Percentiles rank a stretch among this genome's conserved stretches.
Evolutionary conservation across 2,888 invertebrate species (phyloP).

Genomic region (Metallyticus violacea): DNA sequence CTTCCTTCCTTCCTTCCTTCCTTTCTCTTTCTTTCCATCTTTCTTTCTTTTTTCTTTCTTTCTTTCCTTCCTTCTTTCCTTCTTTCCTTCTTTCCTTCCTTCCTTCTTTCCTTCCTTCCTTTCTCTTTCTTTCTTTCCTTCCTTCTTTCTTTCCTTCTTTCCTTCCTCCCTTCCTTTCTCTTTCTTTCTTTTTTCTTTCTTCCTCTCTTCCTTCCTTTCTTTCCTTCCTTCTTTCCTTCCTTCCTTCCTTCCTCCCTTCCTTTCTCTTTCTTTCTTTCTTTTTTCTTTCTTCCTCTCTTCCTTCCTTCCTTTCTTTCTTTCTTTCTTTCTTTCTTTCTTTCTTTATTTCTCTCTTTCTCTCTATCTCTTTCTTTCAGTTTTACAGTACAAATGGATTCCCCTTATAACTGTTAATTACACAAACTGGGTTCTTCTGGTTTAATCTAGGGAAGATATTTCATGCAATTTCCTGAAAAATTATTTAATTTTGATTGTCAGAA

Average conservation of each 20-base stretch:
- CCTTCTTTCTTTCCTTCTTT: not conserved
- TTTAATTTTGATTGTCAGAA: no score
- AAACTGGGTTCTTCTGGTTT: no score
- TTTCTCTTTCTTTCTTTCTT: not conserved
- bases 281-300: not conserved
- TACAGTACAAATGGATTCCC: no score
- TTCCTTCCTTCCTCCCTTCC: not conserved
- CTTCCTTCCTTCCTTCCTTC: no score
- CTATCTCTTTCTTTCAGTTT: no score
- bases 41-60: no score
- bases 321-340: not conserved
- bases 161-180: not conserved
- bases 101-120: not conserved
- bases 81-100: not conserved
- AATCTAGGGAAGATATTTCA: no score
- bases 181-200: not conserved
- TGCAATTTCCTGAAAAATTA: no score
- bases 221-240: not conserved
- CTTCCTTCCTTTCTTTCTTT: not conserved
- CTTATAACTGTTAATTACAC: no score
- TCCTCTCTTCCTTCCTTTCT: not conserved
- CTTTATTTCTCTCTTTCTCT: no score
- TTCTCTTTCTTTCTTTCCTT: not conserved
- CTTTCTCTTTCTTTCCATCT: no score
- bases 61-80: not conserved